phyloP scores from a whole-genome alignment of 2,113 vertebrate genomes.

The Pholis gunnellus region DNA sequence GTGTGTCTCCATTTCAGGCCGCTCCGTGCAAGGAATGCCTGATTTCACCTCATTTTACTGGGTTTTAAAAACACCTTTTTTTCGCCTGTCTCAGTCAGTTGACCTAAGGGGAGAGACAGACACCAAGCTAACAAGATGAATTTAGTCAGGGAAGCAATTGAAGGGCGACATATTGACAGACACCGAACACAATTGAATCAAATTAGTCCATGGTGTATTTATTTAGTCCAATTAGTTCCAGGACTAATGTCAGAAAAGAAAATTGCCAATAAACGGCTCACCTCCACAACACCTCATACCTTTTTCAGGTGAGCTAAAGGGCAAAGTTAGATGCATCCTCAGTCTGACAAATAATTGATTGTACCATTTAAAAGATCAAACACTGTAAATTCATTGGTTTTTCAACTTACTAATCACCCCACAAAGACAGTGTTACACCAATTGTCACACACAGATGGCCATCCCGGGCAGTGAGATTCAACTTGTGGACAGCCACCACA shows the following conservation, averaged over 20 bases:
- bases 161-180: slow-evolving; percentile 78
- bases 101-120: slow-evolving; percentile 62
- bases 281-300: slow-evolving; percentile 29
- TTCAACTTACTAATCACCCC: neutral
- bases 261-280: slow-evolving; percentile 64
- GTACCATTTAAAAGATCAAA: slow-evolving; percentile 43
- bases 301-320: slow-evolving; percentile 43
- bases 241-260: slow-evolving; percentile 68
- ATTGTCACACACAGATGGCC: slow-evolving; percentile 21
- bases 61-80: slow-evolving; percentile 57
- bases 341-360: slow-evolving; percentile 37
- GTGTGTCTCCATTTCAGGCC: slow-evolving; percentile 30
- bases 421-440: slow-evolving; percentile 24
- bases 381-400: neutral
- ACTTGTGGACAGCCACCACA: too few species aligned
- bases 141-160: slow-evolving; percentile 69
- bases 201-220: slow-evolving; percentile 79
- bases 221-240: slow-evolving; percentile 78
- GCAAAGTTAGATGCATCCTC: slow-evolving; percentile 35
- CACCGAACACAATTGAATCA: slow-evolving; percentile 78
- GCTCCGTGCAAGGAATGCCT: slow-evolving; percentile 34
- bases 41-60: slow-evolving; percentile 57
- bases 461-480: slow-evolving; percentile 15
- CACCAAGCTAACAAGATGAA: slow-evolving; percentile 72
- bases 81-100: slow-evolving; percentile 49